Evolutionary conservation across 1,140 invertebrate genomes (phyloP).

Genomic region (Penaeus vannamei): DNA sequence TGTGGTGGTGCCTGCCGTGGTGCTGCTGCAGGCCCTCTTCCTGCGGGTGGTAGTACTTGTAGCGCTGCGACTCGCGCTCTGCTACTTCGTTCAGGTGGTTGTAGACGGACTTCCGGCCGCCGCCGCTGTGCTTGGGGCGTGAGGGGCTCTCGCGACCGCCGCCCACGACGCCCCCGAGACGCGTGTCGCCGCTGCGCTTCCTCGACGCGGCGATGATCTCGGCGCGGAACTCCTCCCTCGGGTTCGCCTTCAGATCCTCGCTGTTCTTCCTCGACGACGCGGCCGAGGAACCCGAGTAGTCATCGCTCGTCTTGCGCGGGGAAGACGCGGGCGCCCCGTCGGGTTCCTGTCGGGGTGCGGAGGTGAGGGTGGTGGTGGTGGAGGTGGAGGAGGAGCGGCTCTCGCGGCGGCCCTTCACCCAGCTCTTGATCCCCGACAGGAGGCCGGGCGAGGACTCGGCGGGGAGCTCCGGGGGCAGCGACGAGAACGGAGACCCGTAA

Average conservation of each 20-base stretch:
- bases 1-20: constrained; percentile 6
- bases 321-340: constrained; percentile 64
- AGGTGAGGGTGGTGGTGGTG: constrained; percentile 43
- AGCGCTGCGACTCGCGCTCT: constrained; percentile 12
- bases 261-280: constrained; percentile 25
- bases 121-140: not conserved
- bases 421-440: constrained; percentile 63
- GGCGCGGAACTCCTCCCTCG: constrained; percentile 43
- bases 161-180: not conserved
- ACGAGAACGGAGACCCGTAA: constrained; percentile 32
- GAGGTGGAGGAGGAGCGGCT: constrained; percentile 55
- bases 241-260: constrained; percentile 32
- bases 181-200: constrained; percentile 45
- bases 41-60: not conserved
- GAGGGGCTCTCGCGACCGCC: not conserved
- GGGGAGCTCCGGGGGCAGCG: constrained; percentile 52
- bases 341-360: constrained; percentile 59
- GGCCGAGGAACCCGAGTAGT: constrained; percentile 46
- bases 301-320: constrained; percentile 45
- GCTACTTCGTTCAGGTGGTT: constrained; percentile 3
- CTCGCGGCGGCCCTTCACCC: constrained; percentile 53
- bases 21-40: constrained; percentile 2
- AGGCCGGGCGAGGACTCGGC: constrained; percentile 36
- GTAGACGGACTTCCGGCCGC: constrained; percentile 34
- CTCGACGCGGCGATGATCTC: constrained; percentile 59